Evolutionary conservation across 2,888 invertebrate genomes (phyloP).

Genomic region (Apoderus coryli): DNA sequence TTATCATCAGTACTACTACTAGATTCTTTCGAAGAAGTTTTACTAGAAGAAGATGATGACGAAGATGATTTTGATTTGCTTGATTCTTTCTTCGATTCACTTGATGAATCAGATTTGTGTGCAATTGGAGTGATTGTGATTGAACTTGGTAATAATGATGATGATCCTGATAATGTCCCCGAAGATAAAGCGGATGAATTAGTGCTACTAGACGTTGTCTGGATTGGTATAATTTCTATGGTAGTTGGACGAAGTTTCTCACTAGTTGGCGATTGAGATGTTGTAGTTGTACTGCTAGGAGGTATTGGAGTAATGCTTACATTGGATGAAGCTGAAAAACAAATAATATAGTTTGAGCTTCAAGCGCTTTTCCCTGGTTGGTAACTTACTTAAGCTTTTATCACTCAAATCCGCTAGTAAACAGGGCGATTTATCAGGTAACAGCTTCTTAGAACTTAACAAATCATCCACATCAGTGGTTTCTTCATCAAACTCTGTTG

Average conservation of each 20-base stretch:
- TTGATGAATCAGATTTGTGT: slow-evolving; percentile 31
- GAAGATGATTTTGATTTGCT: no score
- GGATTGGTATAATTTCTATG: slow-evolving; percentile 75
- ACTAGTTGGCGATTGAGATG: slow-evolving; percentile 36
- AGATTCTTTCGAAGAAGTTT: slow-evolving; percentile 19
- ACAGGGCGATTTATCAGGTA: slow-evolving; percentile 9
- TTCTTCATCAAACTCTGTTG: slow-evolving; percentile 46
- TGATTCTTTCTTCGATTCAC: slow-evolving; percentile 28
- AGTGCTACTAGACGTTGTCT: slow-evolving; percentile 26
- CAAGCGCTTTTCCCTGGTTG: background rate
- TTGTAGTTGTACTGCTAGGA: no score
- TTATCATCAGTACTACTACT: slow-evolving; percentile 23
- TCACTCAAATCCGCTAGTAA: slow-evolving; percentile 32
- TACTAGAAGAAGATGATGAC: no score
- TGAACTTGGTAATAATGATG: slow-evolving; percentile 56
- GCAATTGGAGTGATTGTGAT: slow-evolving; percentile 78
- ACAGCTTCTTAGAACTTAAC: slow-evolving; percentile 29
- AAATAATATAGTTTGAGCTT: background rate
- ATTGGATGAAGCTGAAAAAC: slow-evolving; percentile 36
- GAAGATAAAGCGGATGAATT: slow-evolving; percentile 34
- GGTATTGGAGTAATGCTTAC: slow-evolving; percentile 48
- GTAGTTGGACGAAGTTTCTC: slow-evolving; percentile 61
- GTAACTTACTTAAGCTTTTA: slow-evolving; percentile 33
- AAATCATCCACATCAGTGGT: slow-evolving; percentile 44
- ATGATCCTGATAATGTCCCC: slow-evolving; percentile 19